phyloP scores from a whole-genome alignment of 2,888 invertebrate species.

The Catocala sponsa region DNA sequence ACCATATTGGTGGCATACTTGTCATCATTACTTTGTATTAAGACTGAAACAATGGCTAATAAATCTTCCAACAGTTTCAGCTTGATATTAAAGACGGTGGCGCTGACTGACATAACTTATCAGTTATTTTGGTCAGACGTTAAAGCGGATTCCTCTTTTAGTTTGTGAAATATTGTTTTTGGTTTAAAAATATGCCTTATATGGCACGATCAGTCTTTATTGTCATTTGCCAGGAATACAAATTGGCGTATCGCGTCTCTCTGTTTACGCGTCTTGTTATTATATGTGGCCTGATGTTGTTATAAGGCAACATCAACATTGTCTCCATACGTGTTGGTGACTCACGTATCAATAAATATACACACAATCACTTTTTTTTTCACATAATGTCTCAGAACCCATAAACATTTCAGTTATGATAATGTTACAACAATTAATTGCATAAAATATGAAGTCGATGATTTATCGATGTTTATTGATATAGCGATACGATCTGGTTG shows the following conservation, averaged over 20 bases:
- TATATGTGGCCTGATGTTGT: slow-evolving; percentile 43
- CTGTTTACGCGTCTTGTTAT: slow-evolving; percentile 54
- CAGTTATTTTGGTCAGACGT: slow-evolving; percentile 58
- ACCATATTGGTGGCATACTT: slow-evolving; percentile 32
- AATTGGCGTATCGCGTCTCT: slow-evolving; percentile 58
- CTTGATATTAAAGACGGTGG: slow-evolving; percentile 57
- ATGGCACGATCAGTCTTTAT: slow-evolving; percentile 62
- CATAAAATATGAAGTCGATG: slow-evolving; percentile 59
- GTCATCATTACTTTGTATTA: slow-evolving; percentile 46
- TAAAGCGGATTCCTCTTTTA: slow-evolving; percentile 50
- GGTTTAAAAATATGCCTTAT: slow-evolving; percentile 57
- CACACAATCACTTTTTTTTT: slow-evolving; percentile 30
- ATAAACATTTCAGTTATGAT: slow-evolving; percentile 68
- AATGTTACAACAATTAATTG: slow-evolving; percentile 57
- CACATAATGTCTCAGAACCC: slow-evolving; percentile 38
- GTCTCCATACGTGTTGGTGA: slow-evolving; percentile 62
- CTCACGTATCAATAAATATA: slow-evolving; percentile 57
- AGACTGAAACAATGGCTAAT: slow-evolving; percentile 65
- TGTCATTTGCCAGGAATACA: slow-evolving; percentile 66
- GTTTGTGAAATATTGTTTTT: slow-evolving; percentile 64
- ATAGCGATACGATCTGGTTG: slow-evolving; percentile 33
- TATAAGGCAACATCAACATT: slow-evolving; percentile 53
- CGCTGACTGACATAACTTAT: slow-evolving; percentile 55
- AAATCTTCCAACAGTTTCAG: slow-evolving; percentile 55
- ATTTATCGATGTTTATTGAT: slow-evolving; percentile 58